These are phyloP conservation scores for Agapostemon virescens DNA, from an alignment of 2,888 invertebrate genomes.

Conservation along the genomic window DNA sequence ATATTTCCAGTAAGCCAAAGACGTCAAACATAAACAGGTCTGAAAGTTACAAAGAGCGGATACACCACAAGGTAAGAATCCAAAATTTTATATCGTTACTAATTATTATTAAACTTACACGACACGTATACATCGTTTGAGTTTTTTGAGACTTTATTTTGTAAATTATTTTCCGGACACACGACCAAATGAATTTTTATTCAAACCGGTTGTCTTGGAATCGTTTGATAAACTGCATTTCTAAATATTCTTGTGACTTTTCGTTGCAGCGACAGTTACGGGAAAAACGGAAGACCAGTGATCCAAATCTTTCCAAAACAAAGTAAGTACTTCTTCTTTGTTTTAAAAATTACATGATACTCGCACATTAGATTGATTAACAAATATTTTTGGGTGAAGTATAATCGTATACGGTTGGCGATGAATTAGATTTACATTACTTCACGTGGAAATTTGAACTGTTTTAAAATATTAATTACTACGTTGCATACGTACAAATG, in stretches of 20 bases:
- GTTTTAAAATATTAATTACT: not conserved
- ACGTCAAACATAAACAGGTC: conserved; percentile 84
- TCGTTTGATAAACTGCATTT: not conserved
- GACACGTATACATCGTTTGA: not conserved
- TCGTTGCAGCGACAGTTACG: conserved; percentile 84
- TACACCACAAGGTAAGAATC: conserved; percentile 81
- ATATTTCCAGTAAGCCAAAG: conserved; percentile 80
- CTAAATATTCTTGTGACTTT: conserved; percentile 34
- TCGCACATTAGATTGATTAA: not conserved
- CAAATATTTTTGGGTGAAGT: not conserved
- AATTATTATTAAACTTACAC: not conserved
- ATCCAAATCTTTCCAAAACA: conserved; percentile 89
- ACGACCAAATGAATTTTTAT: not conserved
- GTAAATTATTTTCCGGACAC: conserved; percentile 21
- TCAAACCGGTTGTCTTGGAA: not conserved
- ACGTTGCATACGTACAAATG: not conserved
- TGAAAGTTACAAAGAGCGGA: conserved; percentile 87
- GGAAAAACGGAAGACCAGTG: conserved; percentile 89
- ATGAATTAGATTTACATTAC: not conserved
- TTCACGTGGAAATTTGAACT: not conserved
- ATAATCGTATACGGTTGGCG: not conserved
- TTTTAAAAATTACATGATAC: not conserved
- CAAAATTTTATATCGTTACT: not conserved
- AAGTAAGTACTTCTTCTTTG: conserved; percentile 81
- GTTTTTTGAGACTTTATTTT: conserved; percentile 4